These are phyloP conservation scores for Hippoglossus stenolepis DNA, from an alignment of 2,113 vertebrate genomes.

Conservation along the genomic window DNA sequence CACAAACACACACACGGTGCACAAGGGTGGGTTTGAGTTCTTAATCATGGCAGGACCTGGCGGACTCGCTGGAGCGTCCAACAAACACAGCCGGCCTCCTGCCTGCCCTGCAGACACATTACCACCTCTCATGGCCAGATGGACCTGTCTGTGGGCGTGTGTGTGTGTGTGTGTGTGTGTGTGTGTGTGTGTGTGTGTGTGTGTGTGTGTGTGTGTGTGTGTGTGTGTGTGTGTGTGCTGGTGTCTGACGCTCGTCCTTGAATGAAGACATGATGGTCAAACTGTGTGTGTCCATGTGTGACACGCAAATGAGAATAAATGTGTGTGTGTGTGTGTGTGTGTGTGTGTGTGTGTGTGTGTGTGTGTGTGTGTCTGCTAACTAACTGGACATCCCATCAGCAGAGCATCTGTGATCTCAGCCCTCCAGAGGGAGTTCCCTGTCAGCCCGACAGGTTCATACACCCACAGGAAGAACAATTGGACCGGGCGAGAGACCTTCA, in stretches of 20 bases:
- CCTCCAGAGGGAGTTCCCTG: constrained; percentile 67
- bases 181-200: constrained; percentile 4
- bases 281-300: constrained; percentile 42
- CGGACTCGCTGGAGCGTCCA: constrained; percentile 50
- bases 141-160: constrained; percentile 61
- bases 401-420: constrained; percentile 70
- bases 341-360: constrained; percentile 29
- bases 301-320: constrained; percentile 17
- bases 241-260: constrained; percentile 66
- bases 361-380: constrained; percentile 27
- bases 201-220: not conserved
- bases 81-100: constrained; percentile 58
- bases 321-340: constrained; percentile 28
- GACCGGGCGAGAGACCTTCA: constrained; percentile 7
- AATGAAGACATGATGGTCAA: constrained; percentile 71
- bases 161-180: constrained; percentile 16
- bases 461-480: constrained; percentile 27
- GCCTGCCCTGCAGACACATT: constrained; percentile 60
- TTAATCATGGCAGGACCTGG: constrained; percentile 57
- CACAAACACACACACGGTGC: constrained; percentile 4
- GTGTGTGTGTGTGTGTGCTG: too few species aligned
- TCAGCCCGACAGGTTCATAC: constrained; percentile 49
- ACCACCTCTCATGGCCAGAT: constrained; percentile 62
- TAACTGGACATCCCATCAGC: constrained; percentile 71
- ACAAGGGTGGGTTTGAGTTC: constrained; percentile 44